Conservation (phyloP, 2,113 vertebrate species). For the Empidonax traillii region DNA sequence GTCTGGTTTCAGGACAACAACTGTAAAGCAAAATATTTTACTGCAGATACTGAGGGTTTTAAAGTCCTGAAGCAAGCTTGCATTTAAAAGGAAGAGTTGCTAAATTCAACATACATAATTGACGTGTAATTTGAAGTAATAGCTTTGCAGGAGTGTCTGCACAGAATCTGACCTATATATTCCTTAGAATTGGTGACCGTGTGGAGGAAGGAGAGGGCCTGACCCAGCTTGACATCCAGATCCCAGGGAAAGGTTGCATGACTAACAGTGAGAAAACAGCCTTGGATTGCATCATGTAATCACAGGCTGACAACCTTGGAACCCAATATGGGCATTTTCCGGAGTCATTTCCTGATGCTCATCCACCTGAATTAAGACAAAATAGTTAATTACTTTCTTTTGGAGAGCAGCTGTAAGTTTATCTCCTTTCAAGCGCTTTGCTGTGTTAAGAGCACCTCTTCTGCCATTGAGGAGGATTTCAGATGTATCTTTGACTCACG, state of each 20-base stretch:
- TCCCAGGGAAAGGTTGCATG: conserved; percentile 29
- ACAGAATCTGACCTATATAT: conserved; percentile 51
- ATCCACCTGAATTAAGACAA: not conserved
- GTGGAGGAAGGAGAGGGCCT: conserved; percentile 33
- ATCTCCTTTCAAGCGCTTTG: not conserved
- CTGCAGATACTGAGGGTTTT: not conserved
- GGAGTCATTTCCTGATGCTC: not conserved
- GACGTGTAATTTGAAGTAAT: conserved; percentile 48
- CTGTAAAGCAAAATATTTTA: not conserved
- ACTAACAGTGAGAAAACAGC: not conserved
- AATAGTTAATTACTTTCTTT: not conserved
- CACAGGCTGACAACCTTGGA: not conserved
- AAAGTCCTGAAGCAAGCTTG: conserved; percentile 20
- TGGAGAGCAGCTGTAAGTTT: not conserved
- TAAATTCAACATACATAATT: conserved; percentile 37
- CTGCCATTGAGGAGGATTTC: not conserved
- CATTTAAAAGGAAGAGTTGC: conserved; percentile 59
- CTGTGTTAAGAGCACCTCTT: not conserved
- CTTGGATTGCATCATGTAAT: conserved; percentile 9
- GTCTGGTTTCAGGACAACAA: not conserved
- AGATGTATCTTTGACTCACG: not conserved
- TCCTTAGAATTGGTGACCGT: not conserved
- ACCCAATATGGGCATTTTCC: not conserved
- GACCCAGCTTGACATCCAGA: conserved; percentile 43
- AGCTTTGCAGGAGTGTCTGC: conserved; percentile 40